Base-by-base conservation (phyloP, 2,888 invertebrate genomes). In the Sarcophaga rosellei region DNA sequence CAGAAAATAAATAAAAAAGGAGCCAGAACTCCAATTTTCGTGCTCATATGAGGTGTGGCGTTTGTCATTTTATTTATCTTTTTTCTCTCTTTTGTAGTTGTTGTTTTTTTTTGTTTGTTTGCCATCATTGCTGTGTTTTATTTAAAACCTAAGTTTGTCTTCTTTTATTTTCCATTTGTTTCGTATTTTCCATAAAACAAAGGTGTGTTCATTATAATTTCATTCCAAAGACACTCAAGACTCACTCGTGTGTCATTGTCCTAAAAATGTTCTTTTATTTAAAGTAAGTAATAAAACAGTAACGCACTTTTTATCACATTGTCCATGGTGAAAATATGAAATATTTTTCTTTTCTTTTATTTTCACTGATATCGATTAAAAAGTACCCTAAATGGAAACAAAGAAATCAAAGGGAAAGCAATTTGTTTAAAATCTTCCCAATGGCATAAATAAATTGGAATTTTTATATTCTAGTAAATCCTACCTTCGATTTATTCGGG, bases 301-400 rank as follows among this genome's bases (percentile, higher is more conserved):
- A 84, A 79, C 74, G 80, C 75, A 84, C 74, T 75, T 73, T 77
- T 78, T 78, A 57, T 73, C 62, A 47, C 70, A 72, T 76, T 84
- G 21, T 61, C 20, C 66, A 57, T 53, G 12, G 17, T 53, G 53
- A 17, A 53, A 53, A 53, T 15, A 53, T 15, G 17, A 53, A 53
- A 53, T 53, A 53, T 53, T 17, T 53, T 53, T 5, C 5, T 15
- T 53, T 63, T 75, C 23, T 11, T 47, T 21, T 20, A 6, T 17
- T 75, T 47, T 23, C 25, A 66, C 10, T 25, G 35, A 66, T 66
- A 66, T 44, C 44, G 17, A 44, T 66, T 66, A 25, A 35, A 66
- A 44, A n/a, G 35, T 66, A 10, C 35, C 25, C 23, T 65, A 23
- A 25, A 25, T 23, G 15, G 12, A n/a, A 23, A 35, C 17, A 66